Evolutionary conservation across 30 jellyfish, hydroid and myxozoan genomes (phyloP), one percentile per base, ranked within the genome.

Genomic region (Catostylus mosaicus): DNA sequence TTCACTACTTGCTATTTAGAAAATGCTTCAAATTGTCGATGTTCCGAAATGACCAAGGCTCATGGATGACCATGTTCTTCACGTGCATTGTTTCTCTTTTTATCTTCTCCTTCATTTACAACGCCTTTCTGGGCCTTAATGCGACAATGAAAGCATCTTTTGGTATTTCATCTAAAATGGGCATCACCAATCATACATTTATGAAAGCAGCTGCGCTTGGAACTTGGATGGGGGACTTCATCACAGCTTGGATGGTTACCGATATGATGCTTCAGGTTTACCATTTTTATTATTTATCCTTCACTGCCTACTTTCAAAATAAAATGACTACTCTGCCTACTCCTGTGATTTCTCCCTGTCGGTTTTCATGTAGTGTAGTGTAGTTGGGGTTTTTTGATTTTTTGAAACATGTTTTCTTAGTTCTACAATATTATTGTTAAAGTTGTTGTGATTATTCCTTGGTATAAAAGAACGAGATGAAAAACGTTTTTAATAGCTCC

Each of bases 201-300:
- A 91, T 85, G 96, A 91, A 91, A 57, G 98, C 93, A 11, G 98
- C 98, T 14, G 98, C 98, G 12, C 77, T 91, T 35, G 98, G 98
- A 22, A 91, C 98, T 1, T 91, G 98, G 98, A 75, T 85, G 95
- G 98, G 98, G 26, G 98, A 91, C 36, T 91, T 91, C 71, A 46
- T 91, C 19, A 91, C 98, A 10, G 96, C 98, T n/a, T 91, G 98
- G 98, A 91, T 91, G 98, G 98, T 91, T 22, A 91, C 98, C 29
- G 98, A 91, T 51, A 91, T 91, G 98, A 91, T 91, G 98, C 80
- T 91, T 0, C 98, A 91, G 97, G 98, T 91, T 16, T 0, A 14
- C 43, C 0, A 27, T 66, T 23, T 27, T 66, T 26, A 2, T 27
- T 34, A 56, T 20, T 56, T 20, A 5, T 22, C 30, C 7, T 9